These are phyloP conservation scores for Todus mexicanus DNA, from an alignment of 2,797 vertebrate species.

Conservation along the genomic window DNA sequence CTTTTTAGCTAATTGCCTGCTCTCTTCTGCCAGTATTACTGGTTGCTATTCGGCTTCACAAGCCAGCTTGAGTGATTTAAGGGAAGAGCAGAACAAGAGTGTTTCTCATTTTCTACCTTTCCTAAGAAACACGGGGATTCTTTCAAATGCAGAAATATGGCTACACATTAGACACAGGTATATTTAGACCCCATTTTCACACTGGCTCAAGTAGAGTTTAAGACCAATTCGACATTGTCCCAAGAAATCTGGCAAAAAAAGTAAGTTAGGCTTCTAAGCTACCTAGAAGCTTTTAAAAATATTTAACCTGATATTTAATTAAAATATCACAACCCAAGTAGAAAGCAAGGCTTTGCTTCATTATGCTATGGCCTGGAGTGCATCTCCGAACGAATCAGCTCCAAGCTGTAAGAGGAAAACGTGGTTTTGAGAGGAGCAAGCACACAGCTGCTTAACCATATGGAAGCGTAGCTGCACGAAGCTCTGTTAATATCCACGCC, in stretches of 20 bases:
- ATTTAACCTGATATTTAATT: background rate
- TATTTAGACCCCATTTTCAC: background rate
- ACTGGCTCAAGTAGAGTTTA: background rate
- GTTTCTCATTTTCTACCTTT: background rate
- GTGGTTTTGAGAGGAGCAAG: background rate
- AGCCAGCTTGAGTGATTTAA: background rate
- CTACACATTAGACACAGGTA: background rate
- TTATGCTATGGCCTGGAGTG: background rate
- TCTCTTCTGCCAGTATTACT: background rate
- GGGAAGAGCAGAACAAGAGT: background rate
- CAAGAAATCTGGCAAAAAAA: background rate
- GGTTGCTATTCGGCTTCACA: background rate
- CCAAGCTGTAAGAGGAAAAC: background rate
- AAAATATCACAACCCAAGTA: background rate
- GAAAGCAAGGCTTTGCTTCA: background rate
- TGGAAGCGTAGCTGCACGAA: background rate
- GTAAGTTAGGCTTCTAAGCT: background rate
- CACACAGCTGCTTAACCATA: conserved; percentile 50
- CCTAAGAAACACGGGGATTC: background rate
- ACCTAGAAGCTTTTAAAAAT: background rate
- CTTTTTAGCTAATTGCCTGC: background rate
- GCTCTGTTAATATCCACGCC: background rate
- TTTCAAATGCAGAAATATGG: background rate
- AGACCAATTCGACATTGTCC: background rate
- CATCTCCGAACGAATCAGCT: background rate